phyloP scores from a whole-genome alignment of 2,888 invertebrate genomes.

The Ennomos quercinarius region DNA sequence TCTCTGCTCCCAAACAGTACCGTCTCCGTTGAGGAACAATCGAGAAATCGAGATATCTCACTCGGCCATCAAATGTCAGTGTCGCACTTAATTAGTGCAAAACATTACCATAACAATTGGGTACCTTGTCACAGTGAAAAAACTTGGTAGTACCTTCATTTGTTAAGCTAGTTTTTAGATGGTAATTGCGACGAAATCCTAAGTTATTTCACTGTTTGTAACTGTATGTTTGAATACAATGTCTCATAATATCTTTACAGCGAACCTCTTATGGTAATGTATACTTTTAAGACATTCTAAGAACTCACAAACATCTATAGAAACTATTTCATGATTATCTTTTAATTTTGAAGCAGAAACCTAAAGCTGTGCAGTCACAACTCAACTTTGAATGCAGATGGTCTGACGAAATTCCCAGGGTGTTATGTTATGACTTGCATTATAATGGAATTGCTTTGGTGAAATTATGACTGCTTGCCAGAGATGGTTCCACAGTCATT shows the following conservation, averaged over 20 bases:
- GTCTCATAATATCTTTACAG: slow-evolving; percentile 17
- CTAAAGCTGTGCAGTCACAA: slow-evolving; percentile 6
- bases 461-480: slow-evolving; percentile 21
- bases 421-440: slow-evolving; percentile 27
- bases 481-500: slow-evolving; percentile 15
- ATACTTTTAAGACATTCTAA: slow-evolving; percentile 14
- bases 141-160: background rate
- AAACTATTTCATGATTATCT: slow-evolving; percentile 29
- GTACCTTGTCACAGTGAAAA: slow-evolving; percentile 20
- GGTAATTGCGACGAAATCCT: slow-evolving; percentile 7
- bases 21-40: slow-evolving; percentile 66
- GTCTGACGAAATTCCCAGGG: slow-evolving; percentile 26
- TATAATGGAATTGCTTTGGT: slow-evolving; percentile 21
- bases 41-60: slow-evolving; percentile 70
- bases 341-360: background rate
- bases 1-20: slow-evolving; percentile 53
- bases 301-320: slow-evolving; percentile 12
- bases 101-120: slow-evolving; percentile 15
- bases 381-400: slow-evolving; percentile 18
- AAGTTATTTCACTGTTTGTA: slow-evolving; percentile 1
- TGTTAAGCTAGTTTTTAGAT: background rate
- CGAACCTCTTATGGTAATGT: slow-evolving; percentile 14
- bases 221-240: slow-evolving; percentile 18
- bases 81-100: slow-evolving; percentile 63
- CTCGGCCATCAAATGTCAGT: slow-evolving; percentile 73